Base-by-base conservation (phyloP, 2,888 invertebrate genomes). In the Rhyacophila evoluta region DNA sequence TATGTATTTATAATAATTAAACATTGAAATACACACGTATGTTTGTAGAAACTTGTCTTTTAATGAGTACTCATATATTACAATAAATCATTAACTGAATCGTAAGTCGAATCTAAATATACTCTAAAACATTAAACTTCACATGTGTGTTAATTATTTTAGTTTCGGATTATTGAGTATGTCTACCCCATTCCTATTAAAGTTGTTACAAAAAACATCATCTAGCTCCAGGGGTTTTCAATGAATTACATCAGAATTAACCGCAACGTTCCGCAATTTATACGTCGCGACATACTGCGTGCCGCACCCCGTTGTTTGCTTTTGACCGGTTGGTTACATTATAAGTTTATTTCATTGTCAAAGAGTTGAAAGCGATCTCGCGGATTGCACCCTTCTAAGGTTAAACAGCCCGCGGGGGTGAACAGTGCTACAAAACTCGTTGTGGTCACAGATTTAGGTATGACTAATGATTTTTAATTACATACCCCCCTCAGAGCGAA, bases 151-250 rank as follows among this genome's bases (percentile, higher is more conserved):
- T n/a, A n/a, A n/a, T n/a, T n/a, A n/a, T n/a, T n/a, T n/a, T n/a
- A n/a, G n/a, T n/a, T n/a, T n/a, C n/a, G n/a, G n/a, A n/a, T n/a
- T n/a, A n/a, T n/a, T n/a, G n/a, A n/a, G n/a, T n/a, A n/a, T n/a
- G n/a, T 15, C 55, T 19, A 55, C 55, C 12, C 55, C 19, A 55
- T 55, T 1, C 19, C 15, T 8, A 55, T 55, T 1, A 15, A 55
- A 55, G 19, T 15, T 41, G 15, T 41, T 19, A 41, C 15, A 41
- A 55, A 55, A 55, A 10, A 33, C 6, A 33, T 55, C 19, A 10
- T 19, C 12, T 25, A 27, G 72, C 77, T 72, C 67, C 71, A 37
- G 77, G 77, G 75, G 27, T 38, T 70, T 75, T 72, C 77, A 55
- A 77, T 72, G 77, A 25, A 72, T 77, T 39, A 0, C 55, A 55